Base-by-base conservation (phyloP, 2,113 vertebrate genomes). In the Colius striatus region DNA sequence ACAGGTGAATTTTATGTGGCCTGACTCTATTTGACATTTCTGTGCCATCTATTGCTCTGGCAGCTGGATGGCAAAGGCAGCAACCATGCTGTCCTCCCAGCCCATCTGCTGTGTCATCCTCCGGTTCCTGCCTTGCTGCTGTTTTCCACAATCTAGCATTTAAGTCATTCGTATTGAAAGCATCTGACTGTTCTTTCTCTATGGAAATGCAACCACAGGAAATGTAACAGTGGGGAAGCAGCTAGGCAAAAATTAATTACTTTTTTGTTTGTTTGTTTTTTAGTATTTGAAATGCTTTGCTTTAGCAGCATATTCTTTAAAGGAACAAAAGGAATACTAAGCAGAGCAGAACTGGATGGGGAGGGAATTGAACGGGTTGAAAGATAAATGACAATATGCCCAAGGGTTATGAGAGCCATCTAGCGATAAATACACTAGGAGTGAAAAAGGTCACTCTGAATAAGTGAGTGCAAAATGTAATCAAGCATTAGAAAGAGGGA, bases 371-470 rank as follows among this genome's bases (percentile, higher is more conserved):
- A 87, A 92, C 6, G 54, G 30, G 63, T 90, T 93, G 94, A 95
- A 91, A 96, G 95, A 97, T 96, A 97, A 98, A 97, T 95, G 95
- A 96, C 90, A 95, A 90, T 90, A 91, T 90, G 75, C 95, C 93
- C 93, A 86, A 92, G 94, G 96, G 95, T 97, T 94, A 96, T 95
- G 95, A 96, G 95, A 96, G 84, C 74, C 72, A 84, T 87, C 92
- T 91, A 96, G 85, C 67, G 75, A 95, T 95, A 97, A 97, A 95
- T 96, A 95, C 19, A 21, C 72, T 43, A 77, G 76, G n/a, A 90
- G 71, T 79, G 84, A 92, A 88, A 97, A 97, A 97, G 92, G 93
- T 94, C 93, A 95, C 67, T 73, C 27, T 91, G 97, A 97, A 96
- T 93, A 96, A 89, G 27, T 76, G 91, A 87, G 68, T 88, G 75